Evolutionary conservation across 2,797 vertebrate species (phyloP), one percentile per base, ranked within the genome.

Genomic region (Heterohyrax brucei): DNA sequence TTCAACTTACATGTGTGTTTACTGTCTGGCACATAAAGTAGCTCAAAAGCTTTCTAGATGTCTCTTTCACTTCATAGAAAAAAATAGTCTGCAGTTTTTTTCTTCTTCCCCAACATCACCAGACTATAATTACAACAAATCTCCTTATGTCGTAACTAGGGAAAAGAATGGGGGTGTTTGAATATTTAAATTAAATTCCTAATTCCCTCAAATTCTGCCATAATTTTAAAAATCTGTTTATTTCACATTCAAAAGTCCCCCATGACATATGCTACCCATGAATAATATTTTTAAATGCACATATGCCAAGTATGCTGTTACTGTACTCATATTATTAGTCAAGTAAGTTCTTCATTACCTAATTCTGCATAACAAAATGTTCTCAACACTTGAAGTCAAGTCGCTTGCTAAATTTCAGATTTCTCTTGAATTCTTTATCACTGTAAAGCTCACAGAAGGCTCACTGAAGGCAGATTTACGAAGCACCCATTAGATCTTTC

Each of bases 201-300:
- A 96, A 92, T 89, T 95, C 50, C 21, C 46, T 97, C 87, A 88
- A 89, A 92, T 93, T 93, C 76, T 96, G 62, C 68, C 62, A 94
- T 33, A 76, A 3, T 75, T 94, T 84, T 80, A 21, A 59, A 95
- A 93, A 50, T 84, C 82, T 87, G 30, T 64, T 96, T 72, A 72
- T 66, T 68, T 94, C 66, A 62, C 82, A 85, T 66, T 95, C 64
- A 48, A 28, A 96, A 96, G 89, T 92, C 70, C 24, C 61, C 28
- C 19, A 7, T 95, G 81, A 94, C 78, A 95, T 96, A 97, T 92
- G 87, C 75, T 96, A 87, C 76, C 89, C 92, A 28, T 64, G 66
- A 93, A 95, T 95, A 96, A 94, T 92, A 93, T 96, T 95, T 94
- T 90, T 90, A 95, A 95, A 81, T 48, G 73, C 72, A 93, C 84